These are phyloP conservation scores for Poeciliopsis turrubarensis DNA, from an alignment of 2,113 vertebrate species.

Conservation along the genomic window DNA sequence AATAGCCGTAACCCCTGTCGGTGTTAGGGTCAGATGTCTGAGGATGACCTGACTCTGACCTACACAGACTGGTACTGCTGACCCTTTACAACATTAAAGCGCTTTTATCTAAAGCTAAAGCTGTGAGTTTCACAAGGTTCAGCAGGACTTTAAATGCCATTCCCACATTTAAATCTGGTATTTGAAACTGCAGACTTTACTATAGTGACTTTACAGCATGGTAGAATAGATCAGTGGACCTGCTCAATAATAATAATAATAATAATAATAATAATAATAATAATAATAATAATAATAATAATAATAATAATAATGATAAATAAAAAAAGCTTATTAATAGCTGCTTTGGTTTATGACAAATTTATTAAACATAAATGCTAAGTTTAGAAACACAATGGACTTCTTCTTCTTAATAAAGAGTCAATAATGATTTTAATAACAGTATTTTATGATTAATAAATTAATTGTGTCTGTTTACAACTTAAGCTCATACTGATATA, in stretches of 20 bases:
- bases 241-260: background rate
- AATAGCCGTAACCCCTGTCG: too few species aligned
- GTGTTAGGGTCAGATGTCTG: slow-evolving; percentile 44
- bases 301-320: background rate
- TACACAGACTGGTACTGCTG: slow-evolving; percentile 35
- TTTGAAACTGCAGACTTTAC: background rate
- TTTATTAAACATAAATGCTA: background rate
- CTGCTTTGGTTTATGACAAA: background rate
- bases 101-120: slow-evolving; percentile 21
- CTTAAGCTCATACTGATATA: background rate
- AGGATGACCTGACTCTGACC: slow-evolving; percentile 46
- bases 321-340: background rate
- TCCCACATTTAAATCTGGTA: background rate
- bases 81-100: slow-evolving; percentile 25
- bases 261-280: too few species aligned
- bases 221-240: background rate
- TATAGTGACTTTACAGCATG: slow-evolving; percentile 11
- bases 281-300: background rate
- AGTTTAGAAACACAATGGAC: background rate
- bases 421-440: background rate
- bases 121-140: slow-evolving; percentile 9
- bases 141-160: slow-evolving; percentile 12
- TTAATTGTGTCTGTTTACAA: too few species aligned
- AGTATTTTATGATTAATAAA: too few species aligned
- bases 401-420: background rate